These are phyloP conservation scores for Porites cylindrica DNA, from an alignment of 92 coral and sea anemone species.

Conservation along the genomic window DNA sequence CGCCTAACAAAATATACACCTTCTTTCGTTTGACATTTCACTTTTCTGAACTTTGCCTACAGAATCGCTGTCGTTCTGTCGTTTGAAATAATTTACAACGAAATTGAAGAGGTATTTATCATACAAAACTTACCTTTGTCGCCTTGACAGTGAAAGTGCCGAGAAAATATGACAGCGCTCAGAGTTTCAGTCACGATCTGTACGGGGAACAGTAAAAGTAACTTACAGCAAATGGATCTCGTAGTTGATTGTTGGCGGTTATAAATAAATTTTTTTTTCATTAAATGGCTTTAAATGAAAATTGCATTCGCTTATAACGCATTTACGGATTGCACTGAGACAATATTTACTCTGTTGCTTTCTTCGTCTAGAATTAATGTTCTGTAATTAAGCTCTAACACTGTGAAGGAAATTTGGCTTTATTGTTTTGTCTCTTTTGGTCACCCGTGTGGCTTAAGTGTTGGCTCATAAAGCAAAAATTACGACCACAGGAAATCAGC, in stretches of 20 bases:
- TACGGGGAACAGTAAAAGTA: not conserved
- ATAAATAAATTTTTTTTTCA: not conserved
- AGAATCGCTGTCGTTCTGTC: not conserved
- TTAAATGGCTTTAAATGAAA: slow-evolving; percentile 4
- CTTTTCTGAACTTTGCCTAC: not conserved
- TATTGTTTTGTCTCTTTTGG: not conserved
- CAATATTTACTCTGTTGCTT: not conserved
- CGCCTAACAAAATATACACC: not conserved
- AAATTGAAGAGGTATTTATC: not conserved
- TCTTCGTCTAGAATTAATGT: not conserved
- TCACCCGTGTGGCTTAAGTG: not conserved
- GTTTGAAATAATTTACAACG: not conserved
- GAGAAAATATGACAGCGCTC: not conserved
- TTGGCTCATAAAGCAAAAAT: not conserved
- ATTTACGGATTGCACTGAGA: not conserved
- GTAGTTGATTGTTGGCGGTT: not conserved
- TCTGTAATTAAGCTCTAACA: not conserved
- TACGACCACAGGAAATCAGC: not conserved
- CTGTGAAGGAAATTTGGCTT: not conserved
- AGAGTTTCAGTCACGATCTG: not conserved
- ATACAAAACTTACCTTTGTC: not conserved
- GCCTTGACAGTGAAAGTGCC: not conserved
- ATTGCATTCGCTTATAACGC: not conserved
- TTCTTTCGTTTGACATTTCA: not conserved
- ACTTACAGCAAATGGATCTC: not conserved